These are phyloP conservation scores for Varanus komodoensis DNA, from an alignment of 2,113 vertebrate species.

Conservation along the genomic window DNA sequence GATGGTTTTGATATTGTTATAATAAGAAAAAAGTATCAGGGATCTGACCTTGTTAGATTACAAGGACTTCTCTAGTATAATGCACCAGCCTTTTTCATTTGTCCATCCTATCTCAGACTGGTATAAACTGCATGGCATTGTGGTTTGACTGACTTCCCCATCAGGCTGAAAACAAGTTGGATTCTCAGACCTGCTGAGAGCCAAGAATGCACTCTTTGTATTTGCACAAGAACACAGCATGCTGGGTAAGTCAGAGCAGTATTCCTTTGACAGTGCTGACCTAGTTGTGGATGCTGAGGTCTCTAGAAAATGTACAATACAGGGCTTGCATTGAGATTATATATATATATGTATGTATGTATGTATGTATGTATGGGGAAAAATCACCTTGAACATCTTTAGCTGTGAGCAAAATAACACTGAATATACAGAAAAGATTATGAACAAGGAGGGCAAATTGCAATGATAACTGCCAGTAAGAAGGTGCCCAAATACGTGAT, in stretches of 20 bases:
- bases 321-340: slow-evolving; percentile 6
- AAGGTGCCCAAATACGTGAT: neutral
- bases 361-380: too few relatives aligned
- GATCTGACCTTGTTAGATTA: neutral
- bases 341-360: too few relatives aligned
- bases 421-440: neutral
- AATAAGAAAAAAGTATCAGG: neutral
- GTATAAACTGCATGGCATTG: neutral
- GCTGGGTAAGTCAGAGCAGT: slow-evolving; percentile 17
- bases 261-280: slow-evolving; percentile 29
- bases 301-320: slow-evolving; percentile 6
- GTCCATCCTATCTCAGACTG: neutral
- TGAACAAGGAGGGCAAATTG: neutral
- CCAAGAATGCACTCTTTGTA: neutral
- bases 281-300: slow-evolving; percentile 16
- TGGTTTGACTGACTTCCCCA: slow-evolving; percentile 12
- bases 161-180: slow-evolving; percentile 20
- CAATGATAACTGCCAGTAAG: neutral
- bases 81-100: neutral
- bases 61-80: neutral
- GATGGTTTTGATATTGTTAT: neutral
- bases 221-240: slow-evolving; percentile 26
- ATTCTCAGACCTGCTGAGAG: slow-evolving; percentile 1
- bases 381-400: slow-evolving; percentile 31
- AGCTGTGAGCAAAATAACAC: neutral